These are phyloP conservation scores for Bucorvus abyssinicus DNA, from an alignment of 2,797 vertebrate genomes.

Conservation along the genomic window DNA sequence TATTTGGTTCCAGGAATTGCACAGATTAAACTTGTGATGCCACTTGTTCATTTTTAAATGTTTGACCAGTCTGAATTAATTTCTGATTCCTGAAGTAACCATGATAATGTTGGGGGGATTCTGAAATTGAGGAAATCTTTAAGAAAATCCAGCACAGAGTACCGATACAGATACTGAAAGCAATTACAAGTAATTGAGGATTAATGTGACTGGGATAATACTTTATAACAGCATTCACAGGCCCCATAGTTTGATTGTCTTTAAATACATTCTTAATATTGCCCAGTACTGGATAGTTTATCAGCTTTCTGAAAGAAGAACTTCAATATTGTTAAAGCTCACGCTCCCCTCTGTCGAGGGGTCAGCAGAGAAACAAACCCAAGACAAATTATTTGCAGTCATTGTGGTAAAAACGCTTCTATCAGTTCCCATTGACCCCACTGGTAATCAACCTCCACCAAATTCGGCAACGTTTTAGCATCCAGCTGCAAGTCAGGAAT, in stretches of 20 bases:
- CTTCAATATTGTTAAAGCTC: background rate
- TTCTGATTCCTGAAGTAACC: constrained; percentile 1
- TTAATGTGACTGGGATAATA: constrained; percentile 6
- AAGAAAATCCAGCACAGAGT: background rate
- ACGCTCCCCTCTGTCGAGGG: background rate
- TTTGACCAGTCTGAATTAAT: constrained; percentile 55
- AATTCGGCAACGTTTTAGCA: background rate
- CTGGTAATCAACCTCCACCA: background rate
- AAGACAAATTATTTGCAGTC: background rate
- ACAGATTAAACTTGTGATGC: constrained; percentile 59
- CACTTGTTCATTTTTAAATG: constrained; percentile 55
- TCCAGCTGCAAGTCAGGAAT: background rate
- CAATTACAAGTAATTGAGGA: background rate
- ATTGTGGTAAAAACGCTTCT: background rate
- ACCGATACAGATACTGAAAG: background rate
- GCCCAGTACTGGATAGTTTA: background rate
- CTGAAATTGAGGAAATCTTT: constrained; percentile 30
- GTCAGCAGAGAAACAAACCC: background rate
- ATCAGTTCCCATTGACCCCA: background rate
- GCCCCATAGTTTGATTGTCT: background rate
- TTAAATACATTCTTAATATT: background rate
- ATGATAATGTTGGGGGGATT: background rate
- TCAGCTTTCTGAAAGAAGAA: background rate
- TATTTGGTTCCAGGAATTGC: constrained; percentile 63
- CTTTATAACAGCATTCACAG: background rate